These are phyloP conservation scores for Nycticebus coucang DNA, from an alignment of 2,113 vertebrate genomes.

Conservation along the genomic window DNA sequence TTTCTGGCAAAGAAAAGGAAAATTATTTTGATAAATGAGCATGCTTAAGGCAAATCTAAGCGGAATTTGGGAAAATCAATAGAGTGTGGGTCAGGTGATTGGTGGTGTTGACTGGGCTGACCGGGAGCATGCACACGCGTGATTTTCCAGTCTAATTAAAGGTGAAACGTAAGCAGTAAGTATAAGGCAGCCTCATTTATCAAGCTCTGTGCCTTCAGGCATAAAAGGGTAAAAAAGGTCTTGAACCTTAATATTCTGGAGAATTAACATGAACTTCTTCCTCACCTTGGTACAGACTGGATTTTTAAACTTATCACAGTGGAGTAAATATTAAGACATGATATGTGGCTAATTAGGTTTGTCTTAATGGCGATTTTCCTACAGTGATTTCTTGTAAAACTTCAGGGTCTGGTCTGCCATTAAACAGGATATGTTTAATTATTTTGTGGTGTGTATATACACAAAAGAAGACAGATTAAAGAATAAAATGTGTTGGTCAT, in stretches of 20 bases:
- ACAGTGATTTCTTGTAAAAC: slow-evolving; percentile 66
- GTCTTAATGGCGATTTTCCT: slow-evolving; percentile 70
- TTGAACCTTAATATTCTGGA: slow-evolving; percentile 60
- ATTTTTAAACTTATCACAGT: slow-evolving; percentile 78
- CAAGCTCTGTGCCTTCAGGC: slow-evolving; percentile 72
- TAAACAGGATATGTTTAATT: slow-evolving; percentile 40
- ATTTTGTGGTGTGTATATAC: neutral
- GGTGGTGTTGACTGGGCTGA: slow-evolving; percentile 81
- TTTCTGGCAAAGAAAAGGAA: slow-evolving; percentile 70
- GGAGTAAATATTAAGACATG: slow-evolving; percentile 79
- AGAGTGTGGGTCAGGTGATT: slow-evolving; percentile 83
- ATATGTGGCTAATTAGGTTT: slow-evolving; percentile 58
- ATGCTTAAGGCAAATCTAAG: slow-evolving; percentile 82
- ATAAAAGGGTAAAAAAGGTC: neutral
- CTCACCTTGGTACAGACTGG: slow-evolving; percentile 51
- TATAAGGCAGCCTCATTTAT: slow-evolving; percentile 62
- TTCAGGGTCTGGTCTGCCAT: slow-evolving; percentile 36
- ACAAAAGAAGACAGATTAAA: neutral
- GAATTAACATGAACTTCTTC: slow-evolving; percentile 61
- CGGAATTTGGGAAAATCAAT: slow-evolving; percentile 84
- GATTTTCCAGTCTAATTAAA: slow-evolving; percentile 86
- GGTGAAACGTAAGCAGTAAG: slow-evolving; percentile 78
- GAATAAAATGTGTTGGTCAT: slow-evolving; percentile 32
- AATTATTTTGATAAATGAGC: slow-evolving; percentile 79
- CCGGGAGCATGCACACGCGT: slow-evolving; percentile 68